Percentiles rank a stretch among this genome's conserved stretches.
Evolutionary conservation across 2,888 invertebrate genomes (phyloP).

Genomic region (Heliconius cydno): DNA sequence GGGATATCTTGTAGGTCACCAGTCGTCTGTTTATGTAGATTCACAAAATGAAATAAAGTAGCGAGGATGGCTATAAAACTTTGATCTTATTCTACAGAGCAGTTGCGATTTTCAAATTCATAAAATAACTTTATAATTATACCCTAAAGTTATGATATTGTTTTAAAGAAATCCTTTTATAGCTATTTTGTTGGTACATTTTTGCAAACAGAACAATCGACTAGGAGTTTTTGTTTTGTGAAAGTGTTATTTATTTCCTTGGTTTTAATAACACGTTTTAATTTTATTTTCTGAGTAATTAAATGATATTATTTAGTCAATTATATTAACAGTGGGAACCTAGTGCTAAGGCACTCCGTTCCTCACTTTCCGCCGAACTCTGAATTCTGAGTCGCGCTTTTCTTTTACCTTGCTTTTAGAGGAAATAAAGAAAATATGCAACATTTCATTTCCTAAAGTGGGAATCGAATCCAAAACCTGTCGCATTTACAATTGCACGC

Average conservation of each 20-base stretch:
- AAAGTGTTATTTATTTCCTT: not conserved
- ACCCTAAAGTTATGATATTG: constrained; percentile 11
- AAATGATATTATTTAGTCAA: not conserved
- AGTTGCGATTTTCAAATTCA: constrained; percentile 5
- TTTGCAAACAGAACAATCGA: not conserved
- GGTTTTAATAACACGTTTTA: not conserved
- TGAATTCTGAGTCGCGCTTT: too few relatives aligned
- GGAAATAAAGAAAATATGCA: too few relatives aligned
- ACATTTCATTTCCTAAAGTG: too few relatives aligned
- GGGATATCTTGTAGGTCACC: constrained; percentile 12
- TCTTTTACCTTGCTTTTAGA: too few relatives aligned
- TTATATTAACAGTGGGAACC: too few relatives aligned
- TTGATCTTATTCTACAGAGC: constrained; percentile 1
- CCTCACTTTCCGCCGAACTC: too few relatives aligned
- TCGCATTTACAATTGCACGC: too few relatives aligned
- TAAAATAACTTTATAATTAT: constrained; percentile 1
- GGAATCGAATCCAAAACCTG: too few relatives aligned
- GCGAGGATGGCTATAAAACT: constrained; percentile 12
- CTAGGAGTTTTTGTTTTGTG: not conserved
- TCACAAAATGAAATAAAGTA: constrained; percentile 7
- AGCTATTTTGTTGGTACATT: not conserved
- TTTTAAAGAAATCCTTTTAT: constrained; percentile 13
- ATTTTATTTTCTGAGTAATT: not conserved
- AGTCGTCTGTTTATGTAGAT: constrained; percentile 25
- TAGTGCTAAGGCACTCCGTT: too few relatives aligned